Evolutionary conservation across 2,113 vertebrate genomes (phyloP).

Genomic region (Connochaetes taurinus): DNA sequence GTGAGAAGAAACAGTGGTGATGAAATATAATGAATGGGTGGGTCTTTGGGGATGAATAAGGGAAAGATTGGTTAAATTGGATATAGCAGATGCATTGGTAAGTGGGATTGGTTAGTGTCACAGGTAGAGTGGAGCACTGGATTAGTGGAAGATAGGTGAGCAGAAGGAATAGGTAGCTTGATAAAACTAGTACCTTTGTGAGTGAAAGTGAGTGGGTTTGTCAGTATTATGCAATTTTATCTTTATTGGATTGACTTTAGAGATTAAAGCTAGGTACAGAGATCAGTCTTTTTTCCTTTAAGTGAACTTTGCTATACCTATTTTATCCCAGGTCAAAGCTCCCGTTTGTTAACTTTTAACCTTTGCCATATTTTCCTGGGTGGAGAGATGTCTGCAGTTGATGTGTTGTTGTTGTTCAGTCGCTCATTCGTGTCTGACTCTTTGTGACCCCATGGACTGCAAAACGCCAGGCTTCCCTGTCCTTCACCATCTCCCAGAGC

Average conservation of each 20-base stretch:
- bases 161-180: not conserved
- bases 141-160: not conserved
- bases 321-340: not conserved
- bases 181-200: constrained; percentile 32
- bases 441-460: not conserved
- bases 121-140: not conserved
- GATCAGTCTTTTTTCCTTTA: constrained; percentile 32
- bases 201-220: constrained; percentile 40
- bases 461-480: not conserved
- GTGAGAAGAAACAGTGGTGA: not conserved
- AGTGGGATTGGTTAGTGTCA: not conserved
- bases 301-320: not conserved
- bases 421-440: not conserved
- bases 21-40: not conserved
- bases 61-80: not conserved
- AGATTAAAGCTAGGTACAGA: constrained; percentile 23
- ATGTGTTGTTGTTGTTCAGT: not conserved
- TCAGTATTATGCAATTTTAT: constrained; percentile 47
- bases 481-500: not conserved
- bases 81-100: not conserved
- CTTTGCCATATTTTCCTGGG: constrained; percentile 1
- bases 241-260: constrained; percentile 36
- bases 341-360: constrained; percentile 30
- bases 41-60: not conserved
- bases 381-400: not conserved